Evolutionary conservation across 1,140 invertebrate genomes (phyloP).

Genomic region (Lepidurus couesii): DNA sequence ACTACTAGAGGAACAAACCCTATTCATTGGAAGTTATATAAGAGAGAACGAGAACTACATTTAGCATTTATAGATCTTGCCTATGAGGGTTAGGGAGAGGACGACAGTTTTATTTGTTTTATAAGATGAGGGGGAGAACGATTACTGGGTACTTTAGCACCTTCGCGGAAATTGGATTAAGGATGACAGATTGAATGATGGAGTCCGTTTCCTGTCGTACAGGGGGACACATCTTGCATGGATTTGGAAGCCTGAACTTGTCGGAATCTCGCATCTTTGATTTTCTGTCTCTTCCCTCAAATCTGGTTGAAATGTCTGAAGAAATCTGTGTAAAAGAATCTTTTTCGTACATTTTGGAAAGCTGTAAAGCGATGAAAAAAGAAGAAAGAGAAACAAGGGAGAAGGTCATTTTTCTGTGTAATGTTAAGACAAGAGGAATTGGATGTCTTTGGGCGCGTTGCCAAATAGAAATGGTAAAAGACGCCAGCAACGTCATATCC

Average conservation of each 20-base stretch:
- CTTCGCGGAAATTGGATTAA: constrained; percentile 7
- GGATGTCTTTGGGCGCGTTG: not conserved
- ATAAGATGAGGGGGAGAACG: not conserved
- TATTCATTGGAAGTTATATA: no score
- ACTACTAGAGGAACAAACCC: no score
- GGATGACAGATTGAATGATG: not conserved
- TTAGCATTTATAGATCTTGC: no score
- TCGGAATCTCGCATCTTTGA: not conserved
- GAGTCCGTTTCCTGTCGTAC: not conserved
- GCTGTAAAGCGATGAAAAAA: not conserved
- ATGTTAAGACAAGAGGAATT: constrained; percentile 5
- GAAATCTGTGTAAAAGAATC: no score
- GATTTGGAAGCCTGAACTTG: not conserved
- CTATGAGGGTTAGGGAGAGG: not conserved
- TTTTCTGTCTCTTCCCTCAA: no score
- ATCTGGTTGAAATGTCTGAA: no score
- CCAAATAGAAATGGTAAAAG: not conserved
- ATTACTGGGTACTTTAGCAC: not conserved
- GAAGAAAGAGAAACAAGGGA: not conserved
- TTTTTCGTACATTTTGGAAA: no score
- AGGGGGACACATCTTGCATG: not conserved
- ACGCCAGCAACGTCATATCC: constrained; percentile 6
- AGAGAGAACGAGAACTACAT: not conserved
- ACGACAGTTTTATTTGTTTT: not conserved
- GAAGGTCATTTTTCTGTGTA: constrained; percentile 5